These are phyloP conservation scores for Neotoma lepida DNA, from an alignment of 2,113 vertebrate species.

Conservation along the genomic window DNA sequence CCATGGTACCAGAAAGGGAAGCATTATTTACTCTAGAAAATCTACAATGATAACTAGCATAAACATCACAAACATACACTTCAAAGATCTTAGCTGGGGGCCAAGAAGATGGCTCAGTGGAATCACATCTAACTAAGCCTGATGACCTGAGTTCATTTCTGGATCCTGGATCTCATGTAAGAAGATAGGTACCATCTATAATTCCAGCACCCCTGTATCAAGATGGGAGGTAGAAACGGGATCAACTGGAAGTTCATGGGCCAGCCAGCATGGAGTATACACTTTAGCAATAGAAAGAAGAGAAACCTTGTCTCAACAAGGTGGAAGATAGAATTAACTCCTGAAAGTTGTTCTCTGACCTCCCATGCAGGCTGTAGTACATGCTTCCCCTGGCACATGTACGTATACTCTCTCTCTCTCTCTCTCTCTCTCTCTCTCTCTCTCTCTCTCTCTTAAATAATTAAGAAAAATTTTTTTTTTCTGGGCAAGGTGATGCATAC, in stretches of 20 bases:
- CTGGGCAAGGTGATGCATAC: too few species aligned
- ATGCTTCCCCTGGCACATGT: too few species aligned
- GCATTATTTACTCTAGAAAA: not conserved
- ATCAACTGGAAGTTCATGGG: not conserved
- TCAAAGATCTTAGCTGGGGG: not conserved
- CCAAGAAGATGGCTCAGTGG: not conserved
- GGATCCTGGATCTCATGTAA: not conserved
- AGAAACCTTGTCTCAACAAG: not conserved
- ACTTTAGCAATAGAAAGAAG: not conserved
- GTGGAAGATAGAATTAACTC: not conserved
- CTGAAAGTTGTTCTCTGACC: not conserved
- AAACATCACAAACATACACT: constrained; percentile 33
- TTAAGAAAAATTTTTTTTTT: not conserved
- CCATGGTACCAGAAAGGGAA: constrained; percentile 17
- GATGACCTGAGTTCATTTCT: not conserved
- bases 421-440: too few species aligned
- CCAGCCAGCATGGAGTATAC: not conserved
- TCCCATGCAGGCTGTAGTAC: not conserved
- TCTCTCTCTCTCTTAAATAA: too few species aligned
- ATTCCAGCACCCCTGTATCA: not conserved
- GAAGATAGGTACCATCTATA: not conserved
- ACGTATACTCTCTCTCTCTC: too few species aligned
- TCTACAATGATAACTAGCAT: not conserved
- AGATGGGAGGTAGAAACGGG: not conserved
- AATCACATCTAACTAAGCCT: not conserved